Evolutionary conservation across 2,888 invertebrate species (phyloP), one percentile per base, ranked within the genome.

Genomic region (Ichneumon xanthorius): DNA sequence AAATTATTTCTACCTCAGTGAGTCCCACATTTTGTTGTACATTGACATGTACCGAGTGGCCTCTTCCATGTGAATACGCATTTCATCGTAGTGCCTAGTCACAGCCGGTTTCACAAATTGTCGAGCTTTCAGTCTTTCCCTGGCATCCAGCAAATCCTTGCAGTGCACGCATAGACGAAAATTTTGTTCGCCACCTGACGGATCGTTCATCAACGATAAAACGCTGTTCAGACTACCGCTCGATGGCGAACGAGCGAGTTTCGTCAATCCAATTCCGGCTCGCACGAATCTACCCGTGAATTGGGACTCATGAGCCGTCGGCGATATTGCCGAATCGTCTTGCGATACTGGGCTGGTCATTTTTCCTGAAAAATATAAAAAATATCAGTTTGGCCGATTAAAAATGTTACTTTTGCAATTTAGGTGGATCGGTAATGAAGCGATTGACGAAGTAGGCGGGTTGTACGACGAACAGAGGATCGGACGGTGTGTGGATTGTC

Each of bases 21-120:
- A 96, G 65, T 95, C 94, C 83, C 95, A 95, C 95, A 96, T 96
- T 89, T 95, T 95, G 67, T 94, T 92, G 90, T 96, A 96, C 87
- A 95, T 94, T n/a, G 95, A 94, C 16, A 95, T 89, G 71, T 91
- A 92, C 45, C 91, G 90, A 11, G 90, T 95, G 0, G 98, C 97
- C 90, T 97, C 97, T 80, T 96, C 96, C 93, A 98, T 97, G 80
- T 97, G 95, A 76, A 96, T 95, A 88, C 96, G 96, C 94, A 99
- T 96, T 93, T 97, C 96, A 80, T 97, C 97, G 93, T 99, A 99
- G 48, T 98, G 96, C 55, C 97, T 96, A 86, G 97, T 96, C 45
- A 99, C 95, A 2, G 96, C 95, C 6, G 98, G 97, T 90, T 97
- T 97, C 53, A 96, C 96, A 79, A 97, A 97, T 89, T 97, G 96